Base-by-base conservation (phyloP, 2,888 invertebrate genomes). In the Parthenolecanium corni region DNA sequence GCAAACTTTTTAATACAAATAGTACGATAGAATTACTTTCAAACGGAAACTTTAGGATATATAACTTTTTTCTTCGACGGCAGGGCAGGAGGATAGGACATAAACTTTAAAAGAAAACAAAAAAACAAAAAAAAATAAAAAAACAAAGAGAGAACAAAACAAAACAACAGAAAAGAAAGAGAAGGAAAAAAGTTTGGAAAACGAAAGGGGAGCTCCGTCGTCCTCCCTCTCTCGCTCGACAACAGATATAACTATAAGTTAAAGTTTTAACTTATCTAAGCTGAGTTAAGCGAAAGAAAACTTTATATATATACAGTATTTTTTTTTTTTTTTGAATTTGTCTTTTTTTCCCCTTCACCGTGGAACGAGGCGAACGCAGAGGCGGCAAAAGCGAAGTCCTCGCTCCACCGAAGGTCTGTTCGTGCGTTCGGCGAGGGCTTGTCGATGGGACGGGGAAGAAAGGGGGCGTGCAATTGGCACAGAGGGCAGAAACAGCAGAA, bases 91-190 rank as follows among this genome's bases (percentile, higher is more conserved):
- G 70, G 67, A 54, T 66, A 46, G 62, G 58, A 64, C 52, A 54
- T 58, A 61, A 65, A 69, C 66, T 66, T 67, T 68, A 68, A 67
- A 67, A 68, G 67, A 70, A 70, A 70, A 69, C 68, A 71, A 71
- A 72, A 71, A 71, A 71, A 71, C 71, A 72, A 72, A 72, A 73
- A 71, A 71, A 71, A 71, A 71, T 72, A 72, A 72, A 73, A 23
- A 52, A 31, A 52, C n/a, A 36, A 18, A 52, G 36, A 24, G 14
- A 49, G 14, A 71, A 71, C 71, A 69, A 70, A 64, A 51, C 53
- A 57, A 49, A 62, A 46, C 46, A 44, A 47, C 21, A 53, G 51
- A 63, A 52, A 24, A 54, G 47, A 54, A 49, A 49, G 23, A 49
- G 9, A 54, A 57, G 47, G 62, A 62, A 64, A 44, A 46, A 64